Base-by-base conservation (phyloP, 2,888 invertebrate species). In the Deilephila porcellus region DNA sequence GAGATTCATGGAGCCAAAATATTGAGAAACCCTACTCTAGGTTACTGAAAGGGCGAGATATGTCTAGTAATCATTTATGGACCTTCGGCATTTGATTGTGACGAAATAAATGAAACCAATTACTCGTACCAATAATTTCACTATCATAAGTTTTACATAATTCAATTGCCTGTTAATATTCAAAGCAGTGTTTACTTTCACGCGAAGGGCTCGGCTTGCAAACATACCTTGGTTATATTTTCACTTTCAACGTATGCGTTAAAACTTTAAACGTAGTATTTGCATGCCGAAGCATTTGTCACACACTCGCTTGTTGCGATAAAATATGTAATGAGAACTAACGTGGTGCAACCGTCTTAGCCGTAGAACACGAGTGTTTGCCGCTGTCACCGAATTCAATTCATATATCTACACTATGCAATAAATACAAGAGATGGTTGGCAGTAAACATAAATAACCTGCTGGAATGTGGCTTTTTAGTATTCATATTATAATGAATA, bases 201-300 rank as follows among this genome's bases (percentile, higher is more conserved):
- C 67, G 17, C 52, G 25, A 67, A 67, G 67, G 67, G 67, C 67
- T 52, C 20, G 4, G 45, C 45, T 14, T 52, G 37, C 63, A 3
- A 52, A 67, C 45, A 25, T 14, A 67, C 20, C 52, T 20, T 6
- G 25, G 19, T 14, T 67, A 52, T 17, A 52, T 67, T 52, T 67
- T 67, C 67, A 67, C 67, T 67, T 67, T 67, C 52, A 67, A 67
- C 17, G 5, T 52, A 52, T 25, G 52, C 45, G 67, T 52, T 67
- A 52, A 6, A 52, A 67, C 25, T 20, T 60, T 60, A 29, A 29
- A 29, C 8, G 25, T 25, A 56, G 19, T 52, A 52, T 67, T 67
- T 67, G 52, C 64, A 67, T 67, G 17, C 67, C 20, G 25, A 25
- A 25, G 20, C 52, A 67, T 25, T 67, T 45, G 67, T 67, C 17